Evolutionary conservation across 2,797 vertebrate genomes (phyloP).

Genomic region (Paedocypris micromegethes): DNA sequence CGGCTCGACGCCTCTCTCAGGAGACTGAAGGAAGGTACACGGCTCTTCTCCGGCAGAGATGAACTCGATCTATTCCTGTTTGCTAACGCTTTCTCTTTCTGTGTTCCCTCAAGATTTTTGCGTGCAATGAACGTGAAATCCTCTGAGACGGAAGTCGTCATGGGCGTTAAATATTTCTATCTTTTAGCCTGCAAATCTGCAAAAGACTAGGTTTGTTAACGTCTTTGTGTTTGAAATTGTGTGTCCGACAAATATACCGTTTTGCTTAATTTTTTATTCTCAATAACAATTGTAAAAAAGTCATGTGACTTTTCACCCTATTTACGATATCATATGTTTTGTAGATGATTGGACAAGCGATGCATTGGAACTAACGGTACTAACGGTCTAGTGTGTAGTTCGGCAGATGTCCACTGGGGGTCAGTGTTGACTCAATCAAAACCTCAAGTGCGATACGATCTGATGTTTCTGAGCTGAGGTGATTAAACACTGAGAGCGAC

Average conservation of each 20-base stretch:
- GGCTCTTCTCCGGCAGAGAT: neutral
- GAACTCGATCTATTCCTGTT: neutral
- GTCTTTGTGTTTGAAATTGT: neutral
- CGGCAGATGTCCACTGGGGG: conserved; percentile 49
- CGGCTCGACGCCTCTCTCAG: conserved; percentile 62
- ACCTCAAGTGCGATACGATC: no score
- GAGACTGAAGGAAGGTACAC: conserved; percentile 58
- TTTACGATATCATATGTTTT: no score
- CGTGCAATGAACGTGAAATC: conserved; percentile 60
- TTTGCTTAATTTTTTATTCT: no score
- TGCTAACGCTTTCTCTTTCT: neutral
- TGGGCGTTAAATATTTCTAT: conserved; percentile 62
- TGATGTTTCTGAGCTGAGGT: no score
- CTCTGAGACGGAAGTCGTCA: conserved; percentile 56
- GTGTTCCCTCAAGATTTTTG: conserved; percentile 55
- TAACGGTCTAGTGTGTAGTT: conserved; percentile 5
- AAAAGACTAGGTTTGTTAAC: conserved; percentile 26
- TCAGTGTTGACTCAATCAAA: conserved; percentile 37
- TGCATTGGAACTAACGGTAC: neutral
- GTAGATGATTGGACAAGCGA: no score
- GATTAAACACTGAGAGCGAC: no score
- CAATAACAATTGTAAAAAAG: no score
- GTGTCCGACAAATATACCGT: no score
- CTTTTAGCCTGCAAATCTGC: conserved; percentile 59
- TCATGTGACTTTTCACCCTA: no score